Base-by-base conservation (phyloP, 2,888 invertebrate species). In the Molorchus minor region DNA sequence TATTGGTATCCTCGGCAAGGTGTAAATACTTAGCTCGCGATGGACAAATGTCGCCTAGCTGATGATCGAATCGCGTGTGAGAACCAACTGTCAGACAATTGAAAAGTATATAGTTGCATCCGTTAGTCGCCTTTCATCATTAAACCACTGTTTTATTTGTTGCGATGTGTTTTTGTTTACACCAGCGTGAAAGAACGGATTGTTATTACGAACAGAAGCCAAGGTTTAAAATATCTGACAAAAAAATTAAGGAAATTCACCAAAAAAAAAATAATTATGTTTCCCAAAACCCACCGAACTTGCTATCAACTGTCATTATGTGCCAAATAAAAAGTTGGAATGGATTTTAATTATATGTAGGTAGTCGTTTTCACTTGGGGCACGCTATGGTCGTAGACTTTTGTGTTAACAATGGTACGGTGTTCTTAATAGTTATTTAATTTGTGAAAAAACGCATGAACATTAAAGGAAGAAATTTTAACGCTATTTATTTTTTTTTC, bases 11-110 rank as follows among this genome's bases (percentile, higher is more conserved):
- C 43, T 58, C 65, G 66, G 67, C 66, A 70, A 69, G 71, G 72
- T 69, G 72, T 71, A 70, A 72, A 68, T 70, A 66, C 65, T 51
- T 53, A 62, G 64, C 67, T 70, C 68, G 69, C 64, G 67, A 66
- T 67, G 61, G 60, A 71, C 72, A 70, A 72, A 70, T 71, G 70
- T 72, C 71, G 65, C 67, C 60, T 70, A 67, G 72, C 72, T 75
- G 73, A 75, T 74, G 75, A 73, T 70, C 69, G 62, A 62, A 71
- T 75, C 67, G 75, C 75, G 73, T 75, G 75, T 62, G 46, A 47
- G 60, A 45, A 60, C 58, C 70, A 71, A 73, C 71, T 70, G 73
- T 65, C 70, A 62, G 68, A 64, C 67, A 67, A 70, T 69, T 72
- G 67, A 67, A 64, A 68, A 67, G 63, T 67, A 66, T 66, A 69